Evolutionary conservation across 2,888 invertebrate species (phyloP), one percentile per base, ranked within the genome.

Genomic region (Metellina segmentata): DNA sequence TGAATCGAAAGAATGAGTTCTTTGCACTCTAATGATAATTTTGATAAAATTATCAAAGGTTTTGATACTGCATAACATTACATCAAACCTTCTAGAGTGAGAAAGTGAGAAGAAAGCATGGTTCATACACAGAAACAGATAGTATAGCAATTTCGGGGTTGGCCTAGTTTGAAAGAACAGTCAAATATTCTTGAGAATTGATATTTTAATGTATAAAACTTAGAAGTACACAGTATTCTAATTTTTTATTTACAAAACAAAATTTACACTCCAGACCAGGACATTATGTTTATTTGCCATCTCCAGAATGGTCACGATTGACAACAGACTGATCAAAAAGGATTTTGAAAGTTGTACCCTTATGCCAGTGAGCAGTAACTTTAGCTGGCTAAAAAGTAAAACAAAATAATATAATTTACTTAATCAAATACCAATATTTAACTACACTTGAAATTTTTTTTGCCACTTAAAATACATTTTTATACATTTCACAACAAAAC

Each of bases 301-400:
- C 92, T 13, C 85, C n/a, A n/a, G 92, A 20, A 52, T 91, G 92
- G 61, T 94, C 93, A 49, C 94, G 89, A 7, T 85, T 82, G 19
- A 94, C 90, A 85, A 99, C 98, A 61, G 97, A 96, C 94, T 99
- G 98, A 94, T 99, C 99, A 95, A 99, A 99, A 95, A 98, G 98
- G 9, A 99, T 98, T 98, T 99, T 98, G 95, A 99, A 99, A 0
- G 99, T 99, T 9, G 99, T 99, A 72, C 99, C 99, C 95, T 99
- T 99, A 95, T 99, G 99, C 99, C 99, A 99, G 95, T 99, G 99
- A 0, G 99, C 99, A 0, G 99, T 97, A 8, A 99, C 99, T 96
- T 99, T 99, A 74, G 98, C 98, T 5, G 99, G 97, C 99, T 99
- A 96, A 93, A 97, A 97, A 72, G 78, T 6, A 72, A 72, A 78